These are phyloP conservation scores for Nothura maculosa DNA, from an alignment of 2,797 vertebrate genomes.

Conservation along the genomic window DNA sequence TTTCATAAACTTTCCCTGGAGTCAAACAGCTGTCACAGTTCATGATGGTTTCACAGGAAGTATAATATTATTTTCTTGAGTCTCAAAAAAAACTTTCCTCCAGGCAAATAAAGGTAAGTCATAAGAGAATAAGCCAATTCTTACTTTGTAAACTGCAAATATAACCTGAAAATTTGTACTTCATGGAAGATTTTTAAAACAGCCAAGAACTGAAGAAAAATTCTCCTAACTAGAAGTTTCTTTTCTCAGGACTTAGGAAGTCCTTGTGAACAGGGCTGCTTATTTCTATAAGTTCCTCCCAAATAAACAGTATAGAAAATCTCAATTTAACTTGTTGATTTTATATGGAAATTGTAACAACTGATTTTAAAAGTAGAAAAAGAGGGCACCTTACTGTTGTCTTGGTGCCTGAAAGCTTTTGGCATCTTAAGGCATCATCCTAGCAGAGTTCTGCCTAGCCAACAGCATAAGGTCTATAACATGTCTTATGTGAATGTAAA, in stretches of 20 bases:
- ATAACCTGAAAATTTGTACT: not conserved
- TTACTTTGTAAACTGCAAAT: not conserved
- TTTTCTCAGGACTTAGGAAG: not conserved
- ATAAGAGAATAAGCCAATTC: not conserved
- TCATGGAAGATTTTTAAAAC: not conserved
- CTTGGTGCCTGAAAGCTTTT: no score
- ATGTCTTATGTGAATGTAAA: not conserved
- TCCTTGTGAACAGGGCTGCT: not conserved
- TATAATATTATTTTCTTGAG: not conserved
- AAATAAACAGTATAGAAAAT: fast-evolving
- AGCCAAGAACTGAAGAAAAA: not conserved
- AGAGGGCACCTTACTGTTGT: not conserved
- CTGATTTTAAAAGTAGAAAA: not conserved
- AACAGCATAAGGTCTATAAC: not conserved
- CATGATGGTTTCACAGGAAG: not conserved
- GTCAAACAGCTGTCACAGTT: not conserved
- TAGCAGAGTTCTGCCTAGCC: not conserved
- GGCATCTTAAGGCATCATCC: not conserved
- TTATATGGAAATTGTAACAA: not conserved
- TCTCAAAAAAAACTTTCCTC: not conserved
- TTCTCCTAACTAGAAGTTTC: not conserved
- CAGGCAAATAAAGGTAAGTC: not conserved
- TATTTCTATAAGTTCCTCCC: not conserved
- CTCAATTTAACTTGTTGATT: not conserved
- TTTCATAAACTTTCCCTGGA: not conserved